Evolutionary conservation across 2,797 vertebrate species (phyloP).

Genomic region (Chelonia mydas): DNA sequence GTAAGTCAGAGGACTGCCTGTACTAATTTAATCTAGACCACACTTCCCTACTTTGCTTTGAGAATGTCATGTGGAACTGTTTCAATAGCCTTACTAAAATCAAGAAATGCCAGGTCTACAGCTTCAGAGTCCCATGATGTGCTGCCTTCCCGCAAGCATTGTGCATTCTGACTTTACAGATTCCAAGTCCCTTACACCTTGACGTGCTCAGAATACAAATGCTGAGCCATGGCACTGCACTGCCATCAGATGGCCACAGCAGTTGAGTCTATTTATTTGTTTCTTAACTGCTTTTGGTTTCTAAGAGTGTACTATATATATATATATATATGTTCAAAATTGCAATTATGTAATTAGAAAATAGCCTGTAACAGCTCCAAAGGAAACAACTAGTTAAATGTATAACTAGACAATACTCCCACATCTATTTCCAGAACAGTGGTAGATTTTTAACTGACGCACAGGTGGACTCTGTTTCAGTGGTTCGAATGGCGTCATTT

Average conservation of each 20-base stretch:
- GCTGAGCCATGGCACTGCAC: rapidly evolving
- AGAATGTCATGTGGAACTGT: not conserved
- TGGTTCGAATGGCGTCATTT: not conserved
- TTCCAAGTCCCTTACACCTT: not conserved
- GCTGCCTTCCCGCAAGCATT: conserved; percentile 15
- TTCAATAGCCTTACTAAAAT: not conserved
- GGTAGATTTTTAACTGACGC: not conserved
- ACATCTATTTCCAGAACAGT: not conserved
- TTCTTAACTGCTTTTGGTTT: not conserved
- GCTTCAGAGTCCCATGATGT: not conserved
- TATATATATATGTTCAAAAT: not conserved
- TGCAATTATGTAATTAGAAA: not conserved
- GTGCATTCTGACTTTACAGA: not conserved
- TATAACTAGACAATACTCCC: not conserved
- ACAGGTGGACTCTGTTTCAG: not conserved
- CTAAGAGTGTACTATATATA: not conserved
- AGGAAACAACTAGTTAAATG: not conserved
- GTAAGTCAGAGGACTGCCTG: no score
- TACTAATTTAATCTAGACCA: not conserved
- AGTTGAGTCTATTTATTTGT: rapidly evolving
- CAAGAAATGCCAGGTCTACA: not conserved
- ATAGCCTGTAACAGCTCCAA: not conserved
- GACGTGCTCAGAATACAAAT: not conserved
- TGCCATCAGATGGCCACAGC: not conserved
- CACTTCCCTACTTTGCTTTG: not conserved